Conservation (phyloP, 2,113 vertebrate genomes). For the Coptodon bakossiorum region DNA sequence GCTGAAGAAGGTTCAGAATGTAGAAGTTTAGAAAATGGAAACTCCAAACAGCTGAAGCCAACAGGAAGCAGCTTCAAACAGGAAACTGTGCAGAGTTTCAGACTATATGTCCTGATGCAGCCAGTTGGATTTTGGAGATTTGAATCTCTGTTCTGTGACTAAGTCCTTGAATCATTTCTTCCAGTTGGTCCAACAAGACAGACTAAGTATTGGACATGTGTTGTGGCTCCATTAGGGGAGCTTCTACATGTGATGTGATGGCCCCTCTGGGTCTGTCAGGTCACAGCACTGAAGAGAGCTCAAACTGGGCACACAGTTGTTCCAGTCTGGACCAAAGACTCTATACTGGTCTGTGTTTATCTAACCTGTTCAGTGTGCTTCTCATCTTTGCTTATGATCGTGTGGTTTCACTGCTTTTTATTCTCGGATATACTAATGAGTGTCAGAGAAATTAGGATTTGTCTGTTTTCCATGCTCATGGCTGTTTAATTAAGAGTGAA, state of each 20-base stretch:
- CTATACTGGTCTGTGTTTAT: neutral
- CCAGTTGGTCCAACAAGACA: neutral
- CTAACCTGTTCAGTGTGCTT: neutral
- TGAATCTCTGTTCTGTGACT: too few species aligned
- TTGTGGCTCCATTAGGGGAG: neutral
- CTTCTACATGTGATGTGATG: neutral
- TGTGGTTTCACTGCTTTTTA: neutral
- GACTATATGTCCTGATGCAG: too few species aligned
- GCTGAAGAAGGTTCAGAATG: too few species aligned
- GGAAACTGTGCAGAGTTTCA: too few species aligned
- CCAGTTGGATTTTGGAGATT: too few species aligned
- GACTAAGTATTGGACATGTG: neutral
- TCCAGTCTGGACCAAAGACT: neutral
- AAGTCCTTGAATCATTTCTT: too few species aligned
- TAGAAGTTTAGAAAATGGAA: too few species aligned
- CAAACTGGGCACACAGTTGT: neutral
- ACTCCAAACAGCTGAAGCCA: too few species aligned
- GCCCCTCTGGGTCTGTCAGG: neutral
- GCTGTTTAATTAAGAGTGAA: neutral
- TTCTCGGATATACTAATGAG: neutral
- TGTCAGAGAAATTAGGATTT: neutral
- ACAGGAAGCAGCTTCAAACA: too few species aligned
- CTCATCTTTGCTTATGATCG: neutral
- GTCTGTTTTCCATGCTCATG: neutral
- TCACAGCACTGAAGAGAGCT: neutral